These are phyloP conservation scores for Pachliopta kotzebuea DNA, from an alignment of 2,888 invertebrate genomes.

Conservation along the genomic window DNA sequence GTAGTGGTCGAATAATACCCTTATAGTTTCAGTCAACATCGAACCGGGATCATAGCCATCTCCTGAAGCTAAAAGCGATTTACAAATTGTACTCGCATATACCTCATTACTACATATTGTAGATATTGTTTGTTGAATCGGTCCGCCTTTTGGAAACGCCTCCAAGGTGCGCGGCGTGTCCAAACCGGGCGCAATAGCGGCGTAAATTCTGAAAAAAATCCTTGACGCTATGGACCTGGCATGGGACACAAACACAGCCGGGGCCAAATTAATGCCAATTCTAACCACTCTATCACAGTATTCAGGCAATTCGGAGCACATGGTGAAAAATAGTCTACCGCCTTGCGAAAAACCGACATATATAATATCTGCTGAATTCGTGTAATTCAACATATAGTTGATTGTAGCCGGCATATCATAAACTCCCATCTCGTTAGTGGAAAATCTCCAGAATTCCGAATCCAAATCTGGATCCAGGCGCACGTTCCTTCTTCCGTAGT, in stretches of 20 bases:
- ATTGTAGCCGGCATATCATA: conserved; percentile 85
- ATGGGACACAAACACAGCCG: neutral
- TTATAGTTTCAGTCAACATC: conserved; percentile 34
- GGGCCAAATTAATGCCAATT: neutral
- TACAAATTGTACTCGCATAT: conserved; percentile 1
- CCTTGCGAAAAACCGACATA: conserved; percentile 88
- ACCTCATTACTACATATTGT: neutral
- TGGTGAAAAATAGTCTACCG: conserved; percentile 77
- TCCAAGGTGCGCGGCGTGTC: neutral
- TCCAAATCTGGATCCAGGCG: conserved; percentile 60
- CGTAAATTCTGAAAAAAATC: neutral
- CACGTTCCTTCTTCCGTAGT: conserved; percentile 80
- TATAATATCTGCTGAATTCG: conserved; percentile 76
- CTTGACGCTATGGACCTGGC: neutral
- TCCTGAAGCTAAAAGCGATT: neutral
- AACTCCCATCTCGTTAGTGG: conserved; percentile 83
- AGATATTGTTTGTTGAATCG: neutral
- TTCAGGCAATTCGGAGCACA: conserved; percentile 77
- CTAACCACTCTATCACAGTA: conserved; percentile 59
- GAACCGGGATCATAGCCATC: conserved; percentile 32
- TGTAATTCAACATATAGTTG: conserved; percentile 55
- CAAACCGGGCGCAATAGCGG: neutral
- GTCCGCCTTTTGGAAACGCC: neutral
- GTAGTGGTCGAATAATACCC: conserved; percentile 37
- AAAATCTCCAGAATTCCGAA: conserved; percentile 76